Percentiles rank a stretch among this genome's conserved stretches.
phyloP scores from a whole-genome alignment of 2,888 invertebrate species.

The Artemia sinica region DNA sequence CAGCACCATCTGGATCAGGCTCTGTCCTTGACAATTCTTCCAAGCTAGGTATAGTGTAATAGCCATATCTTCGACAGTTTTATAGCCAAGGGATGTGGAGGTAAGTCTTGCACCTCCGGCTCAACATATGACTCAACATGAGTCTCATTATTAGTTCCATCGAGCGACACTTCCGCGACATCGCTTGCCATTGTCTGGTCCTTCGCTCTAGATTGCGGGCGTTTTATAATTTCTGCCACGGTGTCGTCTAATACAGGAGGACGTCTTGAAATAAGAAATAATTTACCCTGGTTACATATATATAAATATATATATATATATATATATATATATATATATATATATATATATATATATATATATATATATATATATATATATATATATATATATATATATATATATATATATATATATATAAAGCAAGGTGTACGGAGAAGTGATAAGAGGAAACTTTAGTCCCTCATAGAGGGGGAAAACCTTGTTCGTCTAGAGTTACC shows the following conservation, averaged over 20 bases:
- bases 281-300: neutral
- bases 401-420: no score
- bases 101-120: constrained; percentile 28
- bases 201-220: neutral
- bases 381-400: no score
- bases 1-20: constrained; percentile 53
- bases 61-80: constrained; percentile 54
- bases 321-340: no score
- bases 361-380: no score
- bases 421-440: no score
- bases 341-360: no score
- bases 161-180: neutral
- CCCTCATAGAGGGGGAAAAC: no score
- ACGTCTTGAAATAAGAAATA: neutral
- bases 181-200: neutral
- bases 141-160: neutral
- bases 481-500: no score
- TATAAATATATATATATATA: no score
- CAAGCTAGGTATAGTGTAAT: constrained; percentile 73
- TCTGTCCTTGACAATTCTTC: constrained; percentile 53
- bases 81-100: constrained; percentile 54
- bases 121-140: constrained; percentile 24
- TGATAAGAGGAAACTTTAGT: no score
- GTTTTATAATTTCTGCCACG: neutral
- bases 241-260: neutral